phyloP scores from a whole-genome alignment of 2,113 vertebrate genomes.

The Raja brachyura region DNA sequence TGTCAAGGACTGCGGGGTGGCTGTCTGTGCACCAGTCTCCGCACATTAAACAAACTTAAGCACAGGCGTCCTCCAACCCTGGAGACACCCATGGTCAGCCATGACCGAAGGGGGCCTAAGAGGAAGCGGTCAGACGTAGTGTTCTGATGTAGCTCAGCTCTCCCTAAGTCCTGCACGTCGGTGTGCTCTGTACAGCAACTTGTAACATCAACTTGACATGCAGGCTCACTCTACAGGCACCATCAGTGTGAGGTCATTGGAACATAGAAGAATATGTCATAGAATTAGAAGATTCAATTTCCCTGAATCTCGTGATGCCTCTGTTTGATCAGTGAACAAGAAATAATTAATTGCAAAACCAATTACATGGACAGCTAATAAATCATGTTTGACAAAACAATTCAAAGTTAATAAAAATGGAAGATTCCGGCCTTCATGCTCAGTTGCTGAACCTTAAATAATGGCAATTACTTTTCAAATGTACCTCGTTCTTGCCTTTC shows the following conservation, averaged over 20 bases:
- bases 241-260: neutral
- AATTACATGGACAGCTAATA: constrained; percentile 59
- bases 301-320: constrained; percentile 55
- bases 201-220: neutral
- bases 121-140: neutral
- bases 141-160: neutral
- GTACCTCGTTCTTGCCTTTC: constrained; percentile 92
- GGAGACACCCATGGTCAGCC: no score
- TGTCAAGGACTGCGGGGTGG: no score
- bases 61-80: no score
- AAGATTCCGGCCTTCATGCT: constrained; percentile 42
- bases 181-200: neutral
- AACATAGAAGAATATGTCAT: constrained; percentile 11
- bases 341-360: constrained; percentile 71
- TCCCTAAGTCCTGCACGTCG: no score
- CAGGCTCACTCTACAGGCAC: no score
- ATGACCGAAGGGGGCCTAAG: no score
- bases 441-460: constrained; percentile 38
- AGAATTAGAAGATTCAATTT: constrained; percentile 55
- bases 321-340: constrained; percentile 57
- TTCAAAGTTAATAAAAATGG: constrained; percentile 46
- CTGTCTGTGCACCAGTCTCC: no score
- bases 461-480: constrained; percentile 38
- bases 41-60: no score
- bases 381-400: constrained; percentile 56